These are phyloP conservation scores for Phylloscopus whistleri DNA, from an alignment of 2,113 vertebrate species.

Conservation along the genomic window DNA sequence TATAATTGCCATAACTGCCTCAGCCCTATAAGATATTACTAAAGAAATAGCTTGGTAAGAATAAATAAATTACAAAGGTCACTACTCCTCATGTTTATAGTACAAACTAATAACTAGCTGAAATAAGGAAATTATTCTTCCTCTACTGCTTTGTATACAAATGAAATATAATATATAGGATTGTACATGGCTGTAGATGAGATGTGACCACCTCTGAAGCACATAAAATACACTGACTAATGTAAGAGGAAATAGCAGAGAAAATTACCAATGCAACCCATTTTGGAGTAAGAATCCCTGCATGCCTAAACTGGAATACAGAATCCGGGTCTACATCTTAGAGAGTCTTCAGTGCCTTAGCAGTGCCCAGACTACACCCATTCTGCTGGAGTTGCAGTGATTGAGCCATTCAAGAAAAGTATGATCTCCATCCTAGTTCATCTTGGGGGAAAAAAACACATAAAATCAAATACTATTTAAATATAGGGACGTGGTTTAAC, in stretches of 20 bases:
- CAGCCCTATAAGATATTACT: constrained; percentile 15
- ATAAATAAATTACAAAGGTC: constrained; percentile 52
- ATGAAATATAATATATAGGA: background rate
- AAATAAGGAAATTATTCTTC: constrained; percentile 33
- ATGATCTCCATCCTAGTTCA: background rate
- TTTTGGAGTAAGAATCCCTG: background rate
- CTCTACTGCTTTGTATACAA: background rate
- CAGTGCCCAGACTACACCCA: background rate
- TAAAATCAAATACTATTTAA: background rate
- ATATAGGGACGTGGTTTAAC: background rate
- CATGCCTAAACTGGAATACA: background rate
- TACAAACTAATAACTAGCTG: constrained; percentile 7
- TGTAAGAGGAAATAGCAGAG: background rate
- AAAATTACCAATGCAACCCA: background rate
- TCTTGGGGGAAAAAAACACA: background rate
- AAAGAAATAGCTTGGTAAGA: constrained; percentile 32
- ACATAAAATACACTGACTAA: background rate
- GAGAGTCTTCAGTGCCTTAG: background rate
- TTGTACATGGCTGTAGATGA: background rate
- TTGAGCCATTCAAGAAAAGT: background rate
- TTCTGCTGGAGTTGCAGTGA: background rate
- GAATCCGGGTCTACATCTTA: background rate
- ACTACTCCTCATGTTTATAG: constrained; percentile 2
- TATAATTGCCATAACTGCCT: constrained; percentile 51
- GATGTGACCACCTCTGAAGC: background rate